Conservation (phyloP, 30 jellyfish, hydroid and myxozoan genomes). For the Turritopsis rubra region DNA sequence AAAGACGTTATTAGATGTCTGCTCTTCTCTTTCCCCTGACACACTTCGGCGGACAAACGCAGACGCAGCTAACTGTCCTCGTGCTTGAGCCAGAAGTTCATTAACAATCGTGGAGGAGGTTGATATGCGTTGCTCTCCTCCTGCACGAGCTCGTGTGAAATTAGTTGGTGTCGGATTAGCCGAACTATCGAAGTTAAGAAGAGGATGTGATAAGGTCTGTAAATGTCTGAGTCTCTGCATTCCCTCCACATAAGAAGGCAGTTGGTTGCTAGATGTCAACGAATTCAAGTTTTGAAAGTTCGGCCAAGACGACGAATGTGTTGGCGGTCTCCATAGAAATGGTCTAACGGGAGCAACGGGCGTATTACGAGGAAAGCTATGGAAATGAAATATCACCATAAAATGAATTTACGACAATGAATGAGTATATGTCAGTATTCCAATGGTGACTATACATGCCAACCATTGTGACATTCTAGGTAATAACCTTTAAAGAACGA, state of each 20-base stretch:
- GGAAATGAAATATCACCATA: neutral
- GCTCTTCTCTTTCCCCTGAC: neutral
- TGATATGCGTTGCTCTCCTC: neutral
- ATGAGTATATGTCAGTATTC: no score
- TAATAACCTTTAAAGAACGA: no score
- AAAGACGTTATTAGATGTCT: neutral
- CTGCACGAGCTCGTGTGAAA: neutral
- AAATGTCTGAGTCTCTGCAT: neutral
- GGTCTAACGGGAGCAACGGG: constrained; percentile 39
- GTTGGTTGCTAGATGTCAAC: neutral
- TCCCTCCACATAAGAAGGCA: neutral
- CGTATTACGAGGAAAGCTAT: constrained; percentile 26
- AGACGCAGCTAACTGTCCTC: neutral
- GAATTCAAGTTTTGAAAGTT: neutral
- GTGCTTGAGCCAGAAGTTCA: neutral
- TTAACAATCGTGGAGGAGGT: neutral
- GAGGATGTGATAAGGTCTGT: neutral
- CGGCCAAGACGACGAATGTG: constrained; percentile 9
- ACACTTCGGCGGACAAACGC: neutral
- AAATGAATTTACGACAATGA: no score
- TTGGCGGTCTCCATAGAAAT: constrained; percentile 34
- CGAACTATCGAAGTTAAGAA: neutral
- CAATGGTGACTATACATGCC: no score
- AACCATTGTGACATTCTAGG: no score
- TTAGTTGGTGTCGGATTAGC: neutral